Evolutionary conservation across 2,888 invertebrate species (phyloP), one percentile per base, ranked within the genome.

Genomic region (Griposia aprilina): DNA sequence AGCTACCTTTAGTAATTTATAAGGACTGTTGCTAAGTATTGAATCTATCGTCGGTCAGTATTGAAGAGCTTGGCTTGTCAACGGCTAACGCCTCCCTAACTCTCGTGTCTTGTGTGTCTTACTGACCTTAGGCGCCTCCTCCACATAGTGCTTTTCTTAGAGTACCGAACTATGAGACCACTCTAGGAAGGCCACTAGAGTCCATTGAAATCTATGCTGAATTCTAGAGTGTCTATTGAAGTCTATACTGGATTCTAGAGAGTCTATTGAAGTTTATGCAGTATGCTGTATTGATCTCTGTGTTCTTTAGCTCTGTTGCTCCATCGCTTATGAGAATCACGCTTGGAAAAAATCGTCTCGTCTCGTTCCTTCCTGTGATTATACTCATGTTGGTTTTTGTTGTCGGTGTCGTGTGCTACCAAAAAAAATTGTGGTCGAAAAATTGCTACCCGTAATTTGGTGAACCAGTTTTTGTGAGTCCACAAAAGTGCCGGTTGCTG

Each of bases 1-100:
- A 73, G 80, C 74, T 79, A 85, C 80, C 83, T 89, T 80, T 80
- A 70, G 50, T 71, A 65, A 71, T 85, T 82, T 82, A 84, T 77
- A 74, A 60, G 69, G 41, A 52, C 80, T 82, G 85, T 89, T 84
- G 67, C 86, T 84, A 82, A 78, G 84, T 57, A 62, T 78, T 62
- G 55, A 6, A 45, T 62, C 36, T 4, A 8, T 55, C 7, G 48
- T 41, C 55, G 23, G 20, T 57, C 55, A 86, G 52, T 83, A 60
- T 36, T 63, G 23, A 59, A 67, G 23, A 50, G 48, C 6, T 30
- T 63, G 59, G 23, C 20, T 66, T 65, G n/a, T 59, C 55, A 75
- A 59, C 23, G 65, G 20, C 60, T 55, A 41, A 10, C 2, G 7
- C 20, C n/a, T 30, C 15, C 30, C 1, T n/a, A 30, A 30, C 8